These are phyloP conservation scores for Thereva nobilitata DNA, from an alignment of 2,888 invertebrate genomes.

Conservation along the genomic window DNA sequence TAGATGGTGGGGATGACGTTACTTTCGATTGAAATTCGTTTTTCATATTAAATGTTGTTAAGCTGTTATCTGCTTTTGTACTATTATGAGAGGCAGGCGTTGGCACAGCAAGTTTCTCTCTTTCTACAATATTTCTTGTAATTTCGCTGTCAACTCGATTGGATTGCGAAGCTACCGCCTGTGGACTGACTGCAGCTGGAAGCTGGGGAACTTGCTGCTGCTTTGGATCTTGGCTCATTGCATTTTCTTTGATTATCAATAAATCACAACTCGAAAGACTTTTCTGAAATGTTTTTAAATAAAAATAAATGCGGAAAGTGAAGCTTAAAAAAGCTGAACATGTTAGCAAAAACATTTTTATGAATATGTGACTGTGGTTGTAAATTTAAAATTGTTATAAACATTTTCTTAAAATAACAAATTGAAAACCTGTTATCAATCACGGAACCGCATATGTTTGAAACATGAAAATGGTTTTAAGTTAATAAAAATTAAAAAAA, in stretches of 20 bases:
- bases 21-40: conserved; percentile 41
- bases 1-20: conserved; percentile 52
- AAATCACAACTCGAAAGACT: conserved; percentile 44
- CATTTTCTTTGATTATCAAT: conserved; percentile 43
- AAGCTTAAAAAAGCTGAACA: no score
- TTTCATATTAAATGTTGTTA: conserved; percentile 11
- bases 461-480: not conserved
- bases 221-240: conserved; percentile 35
- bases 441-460: not conserved
- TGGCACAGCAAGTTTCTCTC: not conserved
- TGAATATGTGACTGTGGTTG: no score
- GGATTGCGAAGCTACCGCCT: not conserved
- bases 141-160: not conserved
- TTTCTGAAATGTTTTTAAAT: conserved; percentile 38
- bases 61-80: conserved; percentile 10
- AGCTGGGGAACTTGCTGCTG: conserved; percentile 16
- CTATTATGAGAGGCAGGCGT: conserved; percentile 10
- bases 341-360: no score
- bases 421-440: not conserved
- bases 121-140: not conserved
- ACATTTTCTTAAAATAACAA: no score
- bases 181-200: not conserved
- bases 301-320: no score
- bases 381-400: no score
- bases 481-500: conserved; percentile 7